Conservation (phyloP, 2,113 vertebrate genomes). For the Bos taurus region DNA sequence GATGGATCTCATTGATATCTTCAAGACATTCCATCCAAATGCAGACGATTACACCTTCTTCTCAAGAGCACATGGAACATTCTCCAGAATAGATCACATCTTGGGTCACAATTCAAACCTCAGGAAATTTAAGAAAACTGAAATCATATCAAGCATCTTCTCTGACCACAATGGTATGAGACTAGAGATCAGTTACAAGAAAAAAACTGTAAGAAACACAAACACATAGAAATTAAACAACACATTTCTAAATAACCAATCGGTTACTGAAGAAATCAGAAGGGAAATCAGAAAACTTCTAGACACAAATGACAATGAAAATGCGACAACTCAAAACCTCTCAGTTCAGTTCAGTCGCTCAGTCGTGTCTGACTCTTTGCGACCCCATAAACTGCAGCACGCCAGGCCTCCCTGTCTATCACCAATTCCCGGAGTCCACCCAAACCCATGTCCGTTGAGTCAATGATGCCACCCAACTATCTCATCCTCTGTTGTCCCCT, state of each 20-base stretch:
- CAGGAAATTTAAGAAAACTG: background rate
- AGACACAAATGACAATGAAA: background rate
- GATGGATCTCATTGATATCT: background rate
- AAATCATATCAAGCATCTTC: background rate
- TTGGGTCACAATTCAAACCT: background rate
- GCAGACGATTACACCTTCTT: background rate
- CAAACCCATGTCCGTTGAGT: background rate
- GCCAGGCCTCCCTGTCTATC: background rate
- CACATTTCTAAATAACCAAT: background rate
- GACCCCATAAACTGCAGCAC: background rate
- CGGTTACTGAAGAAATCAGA: background rate
- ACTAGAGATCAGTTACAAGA: background rate
- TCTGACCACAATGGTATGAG: background rate
- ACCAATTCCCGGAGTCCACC: rapidly evolving
- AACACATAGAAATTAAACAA: background rate
- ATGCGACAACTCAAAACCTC: rapidly evolving
- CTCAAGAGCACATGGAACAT: background rate
- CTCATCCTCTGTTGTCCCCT: background rate
- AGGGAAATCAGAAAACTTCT: background rate
- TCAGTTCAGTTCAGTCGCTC: background rate
- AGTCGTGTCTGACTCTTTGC: background rate
- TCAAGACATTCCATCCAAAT: background rate
- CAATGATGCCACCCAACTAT: background rate
- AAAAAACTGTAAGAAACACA: background rate
- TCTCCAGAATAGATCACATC: background rate